Conservation (phyloP, 2,888 invertebrate species). For the Periphyllus acericola region DNA sequence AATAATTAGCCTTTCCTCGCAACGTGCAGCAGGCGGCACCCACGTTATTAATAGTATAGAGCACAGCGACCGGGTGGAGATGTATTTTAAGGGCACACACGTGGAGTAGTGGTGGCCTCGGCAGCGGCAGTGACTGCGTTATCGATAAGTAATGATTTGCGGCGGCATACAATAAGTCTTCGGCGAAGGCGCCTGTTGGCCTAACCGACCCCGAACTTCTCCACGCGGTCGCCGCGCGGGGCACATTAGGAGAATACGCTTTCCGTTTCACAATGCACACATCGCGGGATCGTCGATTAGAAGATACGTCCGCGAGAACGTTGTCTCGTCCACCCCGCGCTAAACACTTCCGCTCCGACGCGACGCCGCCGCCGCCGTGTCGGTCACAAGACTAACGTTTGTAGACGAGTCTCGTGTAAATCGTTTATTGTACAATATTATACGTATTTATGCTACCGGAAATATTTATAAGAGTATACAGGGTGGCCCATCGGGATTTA, state of each 20-base stretch:
- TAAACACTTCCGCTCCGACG: no score
- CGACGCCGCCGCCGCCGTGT: no score
- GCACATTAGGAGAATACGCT: neutral
- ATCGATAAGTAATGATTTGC: neutral
- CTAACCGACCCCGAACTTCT: neutral
- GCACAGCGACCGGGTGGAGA: neutral
- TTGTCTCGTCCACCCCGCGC: no score
- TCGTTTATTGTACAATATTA: no score
- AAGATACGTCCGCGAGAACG: neutral
- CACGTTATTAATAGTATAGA: neutral
- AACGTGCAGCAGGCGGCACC: neutral
- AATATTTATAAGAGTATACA: no score
- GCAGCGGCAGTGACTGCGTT: neutral
- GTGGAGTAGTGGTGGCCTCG: neutral
- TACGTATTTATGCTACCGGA: no score
- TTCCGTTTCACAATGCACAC: neutral
- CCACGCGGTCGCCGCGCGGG: no score
- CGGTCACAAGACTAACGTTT: no score
- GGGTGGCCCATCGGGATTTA: no score
- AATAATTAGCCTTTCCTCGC: conserved; percentile 18
- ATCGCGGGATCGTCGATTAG: neutral
- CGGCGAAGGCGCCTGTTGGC: neutral
- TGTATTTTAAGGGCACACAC: neutral
- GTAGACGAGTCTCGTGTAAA: no score
- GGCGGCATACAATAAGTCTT: neutral